Base-by-base conservation (phyloP, 37 sponge, comb jelly and placozoan genomes). In the Theonella swinhoei region DNA sequence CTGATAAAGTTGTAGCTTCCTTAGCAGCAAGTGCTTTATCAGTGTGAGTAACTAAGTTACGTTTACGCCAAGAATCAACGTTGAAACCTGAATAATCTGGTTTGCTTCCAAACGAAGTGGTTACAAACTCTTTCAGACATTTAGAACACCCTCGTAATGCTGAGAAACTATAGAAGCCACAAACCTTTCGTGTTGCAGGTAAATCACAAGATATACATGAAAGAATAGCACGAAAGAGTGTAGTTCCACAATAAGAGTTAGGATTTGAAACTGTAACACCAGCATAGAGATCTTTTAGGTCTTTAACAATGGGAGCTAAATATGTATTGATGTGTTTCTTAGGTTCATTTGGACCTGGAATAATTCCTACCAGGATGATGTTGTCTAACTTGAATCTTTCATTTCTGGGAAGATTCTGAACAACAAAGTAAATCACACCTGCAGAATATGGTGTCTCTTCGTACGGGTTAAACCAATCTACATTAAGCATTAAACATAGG, bases 311-410 rank as follows among this genome's bases (percentile, higher is more conserved):
- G 39, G 86, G 82, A 5, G n/a, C 64, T 31, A 91, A 29, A 54
- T 71, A 91, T 72, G 87, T 31, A 64, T 91, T 91, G 23, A 91
- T 78, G 19, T 39, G 39, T 19, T 70, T 35, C 39, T 68, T 35
- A 54, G 87, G 83, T 62, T 91, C 87, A 74, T 23, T n/a, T 39
- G 91, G 91, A n/a, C 87, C 91, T 41, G 91, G 91, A 7, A 91
- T 77, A 8, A 91, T 77, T 30, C 83, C 87, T 22, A 91, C 30
- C 28, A 90, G 64, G 35, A 78, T 31, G 3, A 86, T 38, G 38
- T 91, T 86, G 28, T 91, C 73, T 25, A 28, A 23, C 39, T 83
- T 91, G 54, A 35, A 91, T 28, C 87, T 32, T 11, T 65, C 26
- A 36, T 29, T 1, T 9, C 87, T 28, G 38, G 91, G 87, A 26